A percentile compares a stretch with the other conserved stretches of the same genome.
Conservation (phyloP, 2,113 vertebrate genomes). For the Apistogramma diplotaenia region DNA sequence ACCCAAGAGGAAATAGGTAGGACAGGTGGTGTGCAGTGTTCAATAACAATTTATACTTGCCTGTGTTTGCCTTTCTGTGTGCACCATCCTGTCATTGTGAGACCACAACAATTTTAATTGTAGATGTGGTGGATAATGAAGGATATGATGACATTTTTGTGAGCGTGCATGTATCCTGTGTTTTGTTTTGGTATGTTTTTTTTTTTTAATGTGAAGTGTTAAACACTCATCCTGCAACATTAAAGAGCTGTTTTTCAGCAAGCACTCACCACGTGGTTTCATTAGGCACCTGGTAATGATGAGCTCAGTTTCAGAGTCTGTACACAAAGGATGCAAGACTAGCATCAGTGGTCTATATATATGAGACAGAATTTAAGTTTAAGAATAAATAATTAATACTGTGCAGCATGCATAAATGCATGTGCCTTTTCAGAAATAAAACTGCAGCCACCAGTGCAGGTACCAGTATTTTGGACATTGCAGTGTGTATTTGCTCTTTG, state of each 20-base stretch:
- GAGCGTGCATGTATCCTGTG: slow-evolving; percentile 46
- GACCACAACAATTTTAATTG: not conserved
- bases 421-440: not conserved
- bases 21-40: slow-evolving; percentile 65
- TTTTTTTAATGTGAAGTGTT: not conserved
- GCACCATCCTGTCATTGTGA: slow-evolving; percentile 27
- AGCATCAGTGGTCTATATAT: not conserved
- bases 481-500: slow-evolving; percentile 23
- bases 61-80: slow-evolving; percentile 42
- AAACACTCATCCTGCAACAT: not conserved
- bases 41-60: slow-evolving; percentile 35
- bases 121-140: slow-evolving; percentile 15
- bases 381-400: not conserved
- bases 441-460: not conserved
- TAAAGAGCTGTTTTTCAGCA: not conserved
- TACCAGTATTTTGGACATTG: not conserved
- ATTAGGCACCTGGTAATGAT: not conserved
- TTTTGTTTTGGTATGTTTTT: not conserved
- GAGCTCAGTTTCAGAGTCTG: not conserved
- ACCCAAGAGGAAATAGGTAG: slow-evolving; percentile 78
- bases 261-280: slow-evolving; percentile 9
- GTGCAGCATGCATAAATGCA: not conserved
- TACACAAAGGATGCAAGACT: not conserved
- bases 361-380: not conserved
- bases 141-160: not conserved